phyloP scores from a whole-genome alignment of 2,888 invertebrate species.

The Melinaea marsaeus region DNA sequence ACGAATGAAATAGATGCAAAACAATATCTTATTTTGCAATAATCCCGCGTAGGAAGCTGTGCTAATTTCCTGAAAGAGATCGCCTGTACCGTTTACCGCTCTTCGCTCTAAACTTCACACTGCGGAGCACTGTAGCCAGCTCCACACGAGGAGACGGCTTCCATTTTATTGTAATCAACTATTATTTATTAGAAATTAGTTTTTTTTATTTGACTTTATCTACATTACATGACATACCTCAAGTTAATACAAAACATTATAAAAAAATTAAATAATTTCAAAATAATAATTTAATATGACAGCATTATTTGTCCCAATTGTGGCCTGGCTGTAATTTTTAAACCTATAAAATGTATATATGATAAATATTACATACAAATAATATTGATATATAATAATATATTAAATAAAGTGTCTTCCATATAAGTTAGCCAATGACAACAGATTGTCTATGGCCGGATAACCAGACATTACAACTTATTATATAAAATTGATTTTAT shows the following conservation, averaged over 20 bases:
- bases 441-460: conserved; percentile 17
- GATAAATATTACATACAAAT: no score
- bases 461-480: conserved; percentile 44
- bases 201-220: no score
- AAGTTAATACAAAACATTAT: no score
- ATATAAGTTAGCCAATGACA: background rate
- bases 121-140: conserved; percentile 39
- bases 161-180: background rate
- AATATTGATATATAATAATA: no score
- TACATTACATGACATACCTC: no score
- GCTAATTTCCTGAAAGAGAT: conserved; percentile 76
- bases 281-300: no score
- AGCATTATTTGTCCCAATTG: no score
- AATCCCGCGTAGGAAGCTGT: conserved; percentile 67
- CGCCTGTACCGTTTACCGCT: conserved; percentile 52
- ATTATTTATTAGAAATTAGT: background rate
- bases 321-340: no score
- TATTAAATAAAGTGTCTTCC: background rate
- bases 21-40: conserved; percentile 77
- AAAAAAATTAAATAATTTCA: no score
- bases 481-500: conserved; percentile 48
- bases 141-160: conserved; percentile 21
- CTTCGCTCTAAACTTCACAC: conserved; percentile 59
- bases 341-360: no score
- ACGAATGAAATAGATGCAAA: conserved; percentile 57